Percentiles rank a stretch among this genome's conserved stretches.
Conservation (phyloP, 2,888 invertebrate genomes). For the Harpalus rufipes region DNA sequence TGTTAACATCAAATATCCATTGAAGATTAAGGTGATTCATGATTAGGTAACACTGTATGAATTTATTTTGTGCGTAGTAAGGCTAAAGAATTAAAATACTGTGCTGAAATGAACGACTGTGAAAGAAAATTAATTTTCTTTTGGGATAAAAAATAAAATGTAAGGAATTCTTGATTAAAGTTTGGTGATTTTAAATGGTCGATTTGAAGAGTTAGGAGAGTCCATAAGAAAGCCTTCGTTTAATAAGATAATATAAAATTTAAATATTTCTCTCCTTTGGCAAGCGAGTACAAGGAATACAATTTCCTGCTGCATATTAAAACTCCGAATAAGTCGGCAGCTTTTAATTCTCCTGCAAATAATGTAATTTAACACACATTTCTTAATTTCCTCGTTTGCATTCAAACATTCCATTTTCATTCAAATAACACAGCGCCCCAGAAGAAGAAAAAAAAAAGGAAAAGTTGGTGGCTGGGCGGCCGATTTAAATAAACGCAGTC, state of each 20-base stretch:
- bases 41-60: too few relatives aligned
- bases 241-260: slow-evolving; percentile 58
- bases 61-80: too few relatives aligned
- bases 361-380: slow-evolving; percentile 66
- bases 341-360: slow-evolving; percentile 62
- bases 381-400: slow-evolving; percentile 67
- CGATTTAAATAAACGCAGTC: slow-evolving; percentile 66
- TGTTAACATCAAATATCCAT: too few relatives aligned
- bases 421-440: slow-evolving; percentile 60
- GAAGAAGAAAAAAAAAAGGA: slow-evolving; percentile 50
- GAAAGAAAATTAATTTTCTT: slow-evolving; percentile 24
- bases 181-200: slow-evolving; percentile 33
- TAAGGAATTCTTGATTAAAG: slow-evolving; percentile 33
- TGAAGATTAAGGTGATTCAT: too few relatives aligned
- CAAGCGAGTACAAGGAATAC: slow-evolving; percentile 52
- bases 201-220: slow-evolving; percentile 44
- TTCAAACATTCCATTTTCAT: slow-evolving; percentile 66
- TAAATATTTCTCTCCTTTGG: slow-evolving; percentile 54
- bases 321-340: slow-evolving; percentile 42
- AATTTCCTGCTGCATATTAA: slow-evolving; percentile 64
- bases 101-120: background rate
- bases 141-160: slow-evolving; percentile 8
- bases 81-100: too few relatives aligned
- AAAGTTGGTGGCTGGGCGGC: slow-evolving; percentile 45
- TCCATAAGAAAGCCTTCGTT: slow-evolving; percentile 48